Evolutionary conservation across 1,140 invertebrate genomes (phyloP).

Genomic region (Dryas iulia): DNA sequence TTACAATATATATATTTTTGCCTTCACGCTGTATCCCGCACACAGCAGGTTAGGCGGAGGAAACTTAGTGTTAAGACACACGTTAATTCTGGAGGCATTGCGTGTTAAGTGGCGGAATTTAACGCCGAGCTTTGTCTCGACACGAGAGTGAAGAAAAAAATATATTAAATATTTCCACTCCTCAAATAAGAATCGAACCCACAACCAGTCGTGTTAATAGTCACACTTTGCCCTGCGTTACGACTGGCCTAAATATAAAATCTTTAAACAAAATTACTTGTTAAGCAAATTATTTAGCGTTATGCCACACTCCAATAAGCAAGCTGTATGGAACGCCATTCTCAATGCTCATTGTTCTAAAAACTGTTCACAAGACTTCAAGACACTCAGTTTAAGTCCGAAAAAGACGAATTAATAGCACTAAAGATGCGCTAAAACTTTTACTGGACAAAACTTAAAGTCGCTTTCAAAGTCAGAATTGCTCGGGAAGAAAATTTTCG

Average conservation of each 20-base stretch:
- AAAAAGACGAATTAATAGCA: conserved; percentile 50
- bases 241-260: background rate
- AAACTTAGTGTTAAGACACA: too few relatives aligned
- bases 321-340: conserved; percentile 3
- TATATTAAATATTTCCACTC: too few relatives aligned
- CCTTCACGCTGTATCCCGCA: too few relatives aligned
- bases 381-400: conserved; percentile 34
- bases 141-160: too few relatives aligned
- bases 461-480: conserved; percentile 29
- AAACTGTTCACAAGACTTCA: conserved; percentile 36
- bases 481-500: conserved; percentile 36
- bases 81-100: too few relatives aligned
- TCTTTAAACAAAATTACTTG: background rate
- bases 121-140: too few relatives aligned
- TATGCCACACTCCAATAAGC: background rate
- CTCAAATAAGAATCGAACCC: too few relatives aligned
- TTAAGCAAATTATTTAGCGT: background rate
- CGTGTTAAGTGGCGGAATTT: too few relatives aligned
- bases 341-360: conserved; percentile 41
- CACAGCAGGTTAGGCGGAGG: too few relatives aligned
- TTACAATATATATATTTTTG: too few relatives aligned
- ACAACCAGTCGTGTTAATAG: too few relatives aligned
- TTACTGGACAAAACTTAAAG: conserved; percentile 35
- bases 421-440: conserved; percentile 47
- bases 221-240: too few relatives aligned